Evolutionary conservation across 2,888 invertebrate species (phyloP), one percentile per base, ranked within the genome.

Genomic region (Nomada hirtipes): DNA sequence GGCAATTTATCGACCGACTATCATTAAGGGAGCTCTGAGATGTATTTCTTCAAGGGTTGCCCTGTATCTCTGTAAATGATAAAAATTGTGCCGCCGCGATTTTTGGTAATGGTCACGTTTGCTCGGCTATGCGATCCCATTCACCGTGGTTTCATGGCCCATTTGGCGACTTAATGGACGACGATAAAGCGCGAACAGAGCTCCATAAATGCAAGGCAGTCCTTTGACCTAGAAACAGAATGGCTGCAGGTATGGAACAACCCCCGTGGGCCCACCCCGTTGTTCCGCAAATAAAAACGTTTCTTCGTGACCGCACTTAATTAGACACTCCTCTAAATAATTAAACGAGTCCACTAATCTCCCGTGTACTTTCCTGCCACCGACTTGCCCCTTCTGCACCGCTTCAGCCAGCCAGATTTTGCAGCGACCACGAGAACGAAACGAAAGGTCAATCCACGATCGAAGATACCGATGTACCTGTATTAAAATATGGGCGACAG

Each of bases 151-250:
- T 72, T 72, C 53, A 72, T 63, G 63, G 53, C 53, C 26, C 72
- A 72, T 72, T 63, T 55, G 11, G n/a, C 42, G 44, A 44, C 15
- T 44, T 42, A 72, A 72, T 63, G 53, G 53, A 4, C 20, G 61
- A 61, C 61, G 42, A 61, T 71, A 61, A 61, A 61, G 61, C 29
- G 70, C 42, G 29, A 61, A 70, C 20, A 53, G 42, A 61, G 61
- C 63, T 72, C 42, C 71, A 42, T 42, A 42, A 63, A 53, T 72
- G 63, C 72, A 55, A 36, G 63, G 15, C 18, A 73, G 55, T 73
- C 55, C 73, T 73, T 65, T 65, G 65, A 73, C 73, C 73, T 57
- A 65, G 65, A 73, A 73, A 64, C 44, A 26, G 18, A 26, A 20
- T 36, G 55, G 64, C 29, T 55, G 72, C 53, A 44, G 44, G 72